These are phyloP conservation scores for Calyptommatus sinebrachiatus DNA, from an alignment of 2,113 vertebrate species.

Conservation along the genomic window DNA sequence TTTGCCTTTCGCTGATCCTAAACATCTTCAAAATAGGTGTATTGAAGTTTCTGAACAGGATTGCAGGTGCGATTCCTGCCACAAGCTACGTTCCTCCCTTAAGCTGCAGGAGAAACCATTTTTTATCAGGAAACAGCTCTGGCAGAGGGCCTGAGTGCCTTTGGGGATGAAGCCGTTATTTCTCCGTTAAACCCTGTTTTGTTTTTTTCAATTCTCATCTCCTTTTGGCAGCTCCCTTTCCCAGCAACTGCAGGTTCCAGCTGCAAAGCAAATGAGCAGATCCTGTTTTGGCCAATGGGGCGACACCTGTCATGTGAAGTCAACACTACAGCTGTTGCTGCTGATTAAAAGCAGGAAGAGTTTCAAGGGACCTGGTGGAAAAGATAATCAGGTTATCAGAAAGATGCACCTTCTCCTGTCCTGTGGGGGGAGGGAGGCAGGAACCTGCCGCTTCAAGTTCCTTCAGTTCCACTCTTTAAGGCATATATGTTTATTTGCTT, in stretches of 20 bases:
- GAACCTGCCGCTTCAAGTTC: not conserved
- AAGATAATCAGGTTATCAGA: constrained; percentile 58
- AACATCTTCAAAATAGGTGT: not conserved
- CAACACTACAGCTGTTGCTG: rapidly evolving
- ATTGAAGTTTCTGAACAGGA: not conserved
- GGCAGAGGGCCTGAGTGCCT: not conserved
- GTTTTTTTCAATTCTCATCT: not conserved
- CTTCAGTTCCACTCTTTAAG: not conserved
- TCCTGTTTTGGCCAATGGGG: not conserved
- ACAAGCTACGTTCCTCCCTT: not conserved
- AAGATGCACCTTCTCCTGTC: not conserved
- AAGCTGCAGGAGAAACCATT: not conserved
- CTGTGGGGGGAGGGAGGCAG: not conserved
- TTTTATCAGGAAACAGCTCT: not conserved
- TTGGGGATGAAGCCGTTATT: not conserved
- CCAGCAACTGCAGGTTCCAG: not conserved
- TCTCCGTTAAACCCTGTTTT: not conserved
- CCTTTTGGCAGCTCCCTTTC: not conserved
- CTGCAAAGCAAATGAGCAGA: not conserved
- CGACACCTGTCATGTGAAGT: not conserved
- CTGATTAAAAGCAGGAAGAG: constrained; percentile 46
- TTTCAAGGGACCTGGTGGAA: not conserved
- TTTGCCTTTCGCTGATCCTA: not conserved
- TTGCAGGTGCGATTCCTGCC: constrained; percentile 10
- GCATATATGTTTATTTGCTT: not conserved